Evolutionary conservation across 2,797 vertebrate species (phyloP), one percentile per base, ranked within the genome.

Genomic region (Girardinus metallicus): DNA sequence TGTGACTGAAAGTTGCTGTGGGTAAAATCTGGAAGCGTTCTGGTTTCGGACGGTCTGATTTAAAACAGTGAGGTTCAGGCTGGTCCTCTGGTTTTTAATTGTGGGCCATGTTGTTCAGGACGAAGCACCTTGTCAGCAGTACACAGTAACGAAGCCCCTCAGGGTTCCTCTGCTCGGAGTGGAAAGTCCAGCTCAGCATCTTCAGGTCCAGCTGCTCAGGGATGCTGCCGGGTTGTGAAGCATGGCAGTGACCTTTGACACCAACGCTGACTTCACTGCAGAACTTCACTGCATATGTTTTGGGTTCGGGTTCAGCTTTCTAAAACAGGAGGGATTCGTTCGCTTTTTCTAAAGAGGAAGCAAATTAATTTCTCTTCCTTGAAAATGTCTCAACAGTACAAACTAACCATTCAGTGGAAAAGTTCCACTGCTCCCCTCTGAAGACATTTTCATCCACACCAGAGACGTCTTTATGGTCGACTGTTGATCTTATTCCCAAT

Each of bases 161-260:
- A 76, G 68, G 83, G 53, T 29, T 18, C 29, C 39, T 76, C 75
- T 72, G 78, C 80, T 85, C 76, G 84, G 29, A n/a, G 78, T 77
- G 78, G 73, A 53, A 85, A 31, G 47, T 49, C 64, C 72, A 62
- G 39, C 57, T 70, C 74, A 44, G 77, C 9, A 26, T 76, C 49
- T 78, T 36, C 23, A 12, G 78, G 49, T 55, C 18, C 49, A 23
- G 43, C 8, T 26, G 29, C 34, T 73, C 51, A 70, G 62, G 41
- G 73, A 64, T 15, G 62, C n/a, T 36, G 4, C 76, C 10, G 70
- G 77, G 64, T 62, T 77, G 76, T 74, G 75, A 49, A 12, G 89
- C 82, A 75, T 80, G 77, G 83, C 85, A 83, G 88, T 71, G 88
- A 91, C 91, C 86, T 75, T 90, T 93, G 78, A 76, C 89, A 91